phyloP scores from a whole-genome alignment of 2,888 invertebrate genomes.

The Atethmia centrago region DNA sequence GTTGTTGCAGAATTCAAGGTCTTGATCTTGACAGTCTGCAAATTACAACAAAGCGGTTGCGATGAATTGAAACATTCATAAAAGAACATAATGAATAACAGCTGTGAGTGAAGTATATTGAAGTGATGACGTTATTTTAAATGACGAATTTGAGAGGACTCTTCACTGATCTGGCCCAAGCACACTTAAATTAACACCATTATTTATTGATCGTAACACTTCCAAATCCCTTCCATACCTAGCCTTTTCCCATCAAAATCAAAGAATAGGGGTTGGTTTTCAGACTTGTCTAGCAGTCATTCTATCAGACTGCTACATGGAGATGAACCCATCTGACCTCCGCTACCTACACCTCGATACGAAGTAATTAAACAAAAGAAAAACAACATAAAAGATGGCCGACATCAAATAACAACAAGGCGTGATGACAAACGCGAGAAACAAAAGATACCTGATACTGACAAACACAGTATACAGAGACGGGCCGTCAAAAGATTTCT shows the following conservation, averaged over 20 bases:
- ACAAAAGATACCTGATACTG: conserved; percentile 72
- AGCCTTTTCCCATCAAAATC: background rate
- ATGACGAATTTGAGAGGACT: background rate
- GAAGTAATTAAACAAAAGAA: conserved; percentile 35
- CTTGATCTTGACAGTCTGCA: conserved; percentile 53
- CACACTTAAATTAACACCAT: background rate
- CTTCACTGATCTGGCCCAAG: background rate
- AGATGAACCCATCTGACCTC: background rate
- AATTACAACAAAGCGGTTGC: conserved; percentile 41
- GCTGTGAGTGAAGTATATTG: background rate
- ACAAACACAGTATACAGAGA: conserved; percentile 61
- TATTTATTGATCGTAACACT: background rate
- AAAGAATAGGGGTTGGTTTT: background rate
- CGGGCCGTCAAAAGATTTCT: conserved; percentile 68
- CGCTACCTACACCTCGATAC: background rate
- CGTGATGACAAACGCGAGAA: conserved; percentile 51
- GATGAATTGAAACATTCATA: conserved; percentile 30
- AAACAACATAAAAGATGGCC: conserved; percentile 33
- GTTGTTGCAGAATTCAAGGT: conserved; percentile 58
- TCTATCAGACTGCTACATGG: background rate
- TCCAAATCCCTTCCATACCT: background rate
- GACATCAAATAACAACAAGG: conserved; percentile 45
- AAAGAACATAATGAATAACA: conserved; percentile 19
- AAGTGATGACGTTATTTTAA: background rate
- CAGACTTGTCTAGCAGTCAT: background rate